Conservation (phyloP, 2,888 invertebrate species). For the Hyposoter dolosus region DNA sequence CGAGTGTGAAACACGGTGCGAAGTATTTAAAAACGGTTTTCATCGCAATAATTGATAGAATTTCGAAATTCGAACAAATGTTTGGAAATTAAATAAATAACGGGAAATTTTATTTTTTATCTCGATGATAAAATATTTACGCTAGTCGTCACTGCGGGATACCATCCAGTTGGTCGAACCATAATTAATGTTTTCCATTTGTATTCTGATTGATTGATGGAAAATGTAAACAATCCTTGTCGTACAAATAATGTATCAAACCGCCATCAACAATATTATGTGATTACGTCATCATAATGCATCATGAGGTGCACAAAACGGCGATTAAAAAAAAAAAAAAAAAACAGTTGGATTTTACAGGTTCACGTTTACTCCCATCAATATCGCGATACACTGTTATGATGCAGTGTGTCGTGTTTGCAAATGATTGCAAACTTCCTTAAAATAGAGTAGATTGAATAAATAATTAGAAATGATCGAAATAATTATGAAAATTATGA, state of each 20-base stretch:
- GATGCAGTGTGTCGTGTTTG: too few species aligned
- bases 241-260: not conserved
- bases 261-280: not conserved
- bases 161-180: too few species aligned
- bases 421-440: not conserved
- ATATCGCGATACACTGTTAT: not conserved
- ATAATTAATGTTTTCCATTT: too few species aligned
- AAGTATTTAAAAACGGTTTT: too few species aligned
- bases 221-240: not conserved
- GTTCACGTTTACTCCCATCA: too few species aligned
- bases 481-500: too few species aligned
- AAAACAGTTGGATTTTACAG: not conserved
- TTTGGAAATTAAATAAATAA: not conserved
- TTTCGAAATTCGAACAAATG: not conserved
- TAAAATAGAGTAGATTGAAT: not conserved
- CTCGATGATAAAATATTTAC: not conserved
- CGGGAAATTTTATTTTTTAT: not conserved
- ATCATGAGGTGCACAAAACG: not conserved
- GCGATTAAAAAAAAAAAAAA: not conserved
- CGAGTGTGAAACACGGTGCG: too few species aligned
- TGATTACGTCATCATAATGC: not conserved
- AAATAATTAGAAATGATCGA: not conserved
- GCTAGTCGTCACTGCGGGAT: not conserved
- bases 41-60: not conserved
- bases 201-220: not conserved